Evolutionary conservation across 2,113 vertebrate species (phyloP).

Genomic region (Pogonocichla stellata): DNA sequence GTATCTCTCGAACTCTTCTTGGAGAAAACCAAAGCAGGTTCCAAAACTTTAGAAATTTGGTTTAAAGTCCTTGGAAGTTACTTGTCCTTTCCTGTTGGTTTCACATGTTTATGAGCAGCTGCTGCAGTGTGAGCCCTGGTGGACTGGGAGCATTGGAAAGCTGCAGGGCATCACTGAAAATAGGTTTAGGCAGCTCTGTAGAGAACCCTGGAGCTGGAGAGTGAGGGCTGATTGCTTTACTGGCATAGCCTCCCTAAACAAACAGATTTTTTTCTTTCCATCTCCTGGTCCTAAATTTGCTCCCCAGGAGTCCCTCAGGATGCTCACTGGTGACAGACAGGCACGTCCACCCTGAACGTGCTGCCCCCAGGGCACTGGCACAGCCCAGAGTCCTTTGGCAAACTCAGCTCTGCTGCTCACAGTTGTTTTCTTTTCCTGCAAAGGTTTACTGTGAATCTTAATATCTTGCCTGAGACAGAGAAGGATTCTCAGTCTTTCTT

Average conservation of each 20-base stretch:
- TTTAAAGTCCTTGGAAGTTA: not conserved
- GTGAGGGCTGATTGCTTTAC: slow-evolving; percentile 9
- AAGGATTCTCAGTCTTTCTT: not conserved
- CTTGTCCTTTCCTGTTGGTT: slow-evolving; percentile 22
- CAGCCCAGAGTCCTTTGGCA: not conserved
- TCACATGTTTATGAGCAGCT: slow-evolving; percentile 31
- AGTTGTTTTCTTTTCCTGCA: not conserved
- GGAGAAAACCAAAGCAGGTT: not conserved
- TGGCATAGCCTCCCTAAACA: not conserved
- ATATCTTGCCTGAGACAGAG: not conserved
- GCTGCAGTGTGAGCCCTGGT: not conserved
- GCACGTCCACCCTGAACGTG: rapidly evolving
- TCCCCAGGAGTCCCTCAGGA: not conserved
- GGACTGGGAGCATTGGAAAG: slow-evolving; percentile 20
- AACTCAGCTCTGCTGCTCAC: not conserved
- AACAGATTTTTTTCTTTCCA: not conserved
- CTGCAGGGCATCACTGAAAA: slow-evolving; percentile 12
- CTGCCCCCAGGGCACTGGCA: not conserved
- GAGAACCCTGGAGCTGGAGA: not conserved
- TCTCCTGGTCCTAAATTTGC: not conserved
- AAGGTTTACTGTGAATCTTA: slow-evolving; percentile 9
- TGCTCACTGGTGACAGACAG: not conserved
- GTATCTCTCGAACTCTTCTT: not conserved
- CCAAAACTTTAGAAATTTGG: not conserved
- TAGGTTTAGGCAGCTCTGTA: slow-evolving; percentile 10